Conservation (phyloP, 2,797 vertebrate genomes). For the Crenichthys baileyi region DNA sequence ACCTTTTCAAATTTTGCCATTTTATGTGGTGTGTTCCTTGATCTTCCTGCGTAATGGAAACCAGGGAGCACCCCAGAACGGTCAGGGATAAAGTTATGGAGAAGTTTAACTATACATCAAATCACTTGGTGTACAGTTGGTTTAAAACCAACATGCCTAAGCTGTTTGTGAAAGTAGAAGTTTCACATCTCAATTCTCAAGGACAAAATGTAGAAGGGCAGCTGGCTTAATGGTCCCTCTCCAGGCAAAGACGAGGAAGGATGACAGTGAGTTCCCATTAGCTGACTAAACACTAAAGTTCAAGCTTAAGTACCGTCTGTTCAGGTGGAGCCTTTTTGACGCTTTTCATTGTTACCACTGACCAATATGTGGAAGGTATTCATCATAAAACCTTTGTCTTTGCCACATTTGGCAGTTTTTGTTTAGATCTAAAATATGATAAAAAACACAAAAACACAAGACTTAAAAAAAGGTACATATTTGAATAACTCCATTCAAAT, state of each 20-base stretch:
- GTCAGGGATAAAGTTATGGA: not conserved
- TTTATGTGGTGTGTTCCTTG: not conserved
- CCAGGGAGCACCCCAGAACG: not conserved
- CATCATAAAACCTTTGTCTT: not conserved
- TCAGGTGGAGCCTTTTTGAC: conserved; percentile 45
- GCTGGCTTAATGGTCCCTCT: conserved; percentile 21
- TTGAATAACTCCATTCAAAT: not conserved
- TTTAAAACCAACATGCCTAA: not conserved
- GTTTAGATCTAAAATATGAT: not conserved
- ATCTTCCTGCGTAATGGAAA: not conserved
- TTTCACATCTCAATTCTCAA: not conserved
- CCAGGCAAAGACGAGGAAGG: conserved; percentile 30
- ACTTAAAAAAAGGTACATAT: not conserved
- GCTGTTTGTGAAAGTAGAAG: not conserved
- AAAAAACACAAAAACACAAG: not conserved
- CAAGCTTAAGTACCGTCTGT: conserved; percentile 73
- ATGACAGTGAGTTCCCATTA: conserved; percentile 39
- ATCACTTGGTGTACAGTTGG: not conserved
- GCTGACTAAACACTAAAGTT: conserved; percentile 66
- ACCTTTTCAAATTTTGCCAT: not conserved
- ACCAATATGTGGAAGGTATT: conserved; percentile 46
- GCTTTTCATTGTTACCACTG: conserved; percentile 42
- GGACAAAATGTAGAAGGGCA: not conserved
- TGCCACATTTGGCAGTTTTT: not conserved
- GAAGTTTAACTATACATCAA: not conserved